phyloP scores from a whole-genome alignment of 2,888 invertebrate genomes.

The Lathronympha strigana region DNA sequence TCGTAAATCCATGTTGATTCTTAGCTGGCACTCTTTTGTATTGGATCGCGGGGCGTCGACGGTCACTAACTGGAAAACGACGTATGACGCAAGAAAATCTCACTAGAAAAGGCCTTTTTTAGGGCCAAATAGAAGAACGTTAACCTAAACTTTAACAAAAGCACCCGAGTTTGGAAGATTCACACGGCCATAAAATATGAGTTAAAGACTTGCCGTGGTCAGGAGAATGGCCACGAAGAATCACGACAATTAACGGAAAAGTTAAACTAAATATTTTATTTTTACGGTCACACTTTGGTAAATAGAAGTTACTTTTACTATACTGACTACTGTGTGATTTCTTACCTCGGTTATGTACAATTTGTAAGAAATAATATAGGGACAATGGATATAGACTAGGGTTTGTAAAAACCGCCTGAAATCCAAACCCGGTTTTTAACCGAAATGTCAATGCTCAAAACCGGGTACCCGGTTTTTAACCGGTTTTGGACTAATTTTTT shows the following conservation, averaged over 20 bases:
- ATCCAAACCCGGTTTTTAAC: no score
- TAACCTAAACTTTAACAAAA: conserved; percentile 52
- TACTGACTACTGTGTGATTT: background rate
- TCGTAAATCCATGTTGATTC: conserved; percentile 50
- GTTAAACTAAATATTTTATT: conserved; percentile 19
- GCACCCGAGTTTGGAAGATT: conserved; percentile 59
- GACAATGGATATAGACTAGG: no score
- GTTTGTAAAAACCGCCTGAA: no score
- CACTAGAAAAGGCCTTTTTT: background rate
- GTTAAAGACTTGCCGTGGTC: conserved; percentile 49
- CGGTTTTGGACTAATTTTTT: no score
- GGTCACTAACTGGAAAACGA: background rate
- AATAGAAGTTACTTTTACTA: background rate
- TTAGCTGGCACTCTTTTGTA: conserved; percentile 49
- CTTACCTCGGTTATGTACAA: no score
- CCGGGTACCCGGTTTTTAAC: no score
- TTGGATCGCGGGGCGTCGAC: conserved; percentile 44
- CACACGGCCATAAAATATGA: conserved; percentile 67
- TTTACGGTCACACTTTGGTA: background rate
- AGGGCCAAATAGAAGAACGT: conserved; percentile 49
- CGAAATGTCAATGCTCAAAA: no score
- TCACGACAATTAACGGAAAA: conserved; percentile 22
- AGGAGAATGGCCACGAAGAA: conserved; percentile 25
- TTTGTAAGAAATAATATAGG: no score
- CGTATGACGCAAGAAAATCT: background rate